phyloP scores from a whole-genome alignment of 2,888 invertebrate genomes.

The Meganola albula region DNA sequence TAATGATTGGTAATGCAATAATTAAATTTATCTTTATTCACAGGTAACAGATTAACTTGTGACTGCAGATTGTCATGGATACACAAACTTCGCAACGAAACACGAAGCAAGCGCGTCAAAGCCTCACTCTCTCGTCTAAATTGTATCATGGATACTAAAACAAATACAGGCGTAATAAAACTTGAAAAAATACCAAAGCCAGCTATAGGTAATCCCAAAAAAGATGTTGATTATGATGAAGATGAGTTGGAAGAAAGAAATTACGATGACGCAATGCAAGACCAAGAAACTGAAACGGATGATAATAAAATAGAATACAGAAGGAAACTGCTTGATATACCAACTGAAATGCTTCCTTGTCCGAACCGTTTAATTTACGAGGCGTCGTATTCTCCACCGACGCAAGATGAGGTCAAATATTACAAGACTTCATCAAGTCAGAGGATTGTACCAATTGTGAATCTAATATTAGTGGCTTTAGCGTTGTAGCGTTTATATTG shows the following conservation, averaged over 20 bases:
- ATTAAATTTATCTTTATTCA: conserved; percentile 32
- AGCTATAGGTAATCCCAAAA: conserved; percentile 36
- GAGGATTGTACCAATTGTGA: conserved; percentile 22
- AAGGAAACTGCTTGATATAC: conserved; percentile 58
- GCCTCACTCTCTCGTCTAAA: conserved; percentile 82
- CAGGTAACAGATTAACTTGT: conserved; percentile 89
- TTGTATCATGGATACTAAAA: conserved; percentile 79
- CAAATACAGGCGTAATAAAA: conserved; percentile 39
- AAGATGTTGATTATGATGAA: conserved; percentile 48
- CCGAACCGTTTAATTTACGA: conserved; percentile 56
- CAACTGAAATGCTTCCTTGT: conserved; percentile 57
- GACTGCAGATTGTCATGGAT: conserved; percentile 90
- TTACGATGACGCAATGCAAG: conserved; percentile 65
- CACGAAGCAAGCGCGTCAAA: conserved; percentile 82
- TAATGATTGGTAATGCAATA: too few relatives aligned
- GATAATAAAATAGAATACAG: conserved; percentile 54
- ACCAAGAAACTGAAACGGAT: conserved; percentile 51
- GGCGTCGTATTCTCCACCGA: conserved; percentile 59
- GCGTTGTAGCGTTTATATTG: conserved; percentile 41
- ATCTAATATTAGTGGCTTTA: conserved; percentile 29
- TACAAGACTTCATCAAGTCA: conserved; percentile 54
- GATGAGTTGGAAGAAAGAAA: conserved; percentile 51
- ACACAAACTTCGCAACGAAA: conserved; percentile 84
- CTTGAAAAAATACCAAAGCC: conserved; percentile 34
- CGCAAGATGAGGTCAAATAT: conserved; percentile 69